These are phyloP conservation scores for Escarpia spicata DNA, from an alignment of 2,888 invertebrate genomes.

Conservation along the genomic window DNA sequence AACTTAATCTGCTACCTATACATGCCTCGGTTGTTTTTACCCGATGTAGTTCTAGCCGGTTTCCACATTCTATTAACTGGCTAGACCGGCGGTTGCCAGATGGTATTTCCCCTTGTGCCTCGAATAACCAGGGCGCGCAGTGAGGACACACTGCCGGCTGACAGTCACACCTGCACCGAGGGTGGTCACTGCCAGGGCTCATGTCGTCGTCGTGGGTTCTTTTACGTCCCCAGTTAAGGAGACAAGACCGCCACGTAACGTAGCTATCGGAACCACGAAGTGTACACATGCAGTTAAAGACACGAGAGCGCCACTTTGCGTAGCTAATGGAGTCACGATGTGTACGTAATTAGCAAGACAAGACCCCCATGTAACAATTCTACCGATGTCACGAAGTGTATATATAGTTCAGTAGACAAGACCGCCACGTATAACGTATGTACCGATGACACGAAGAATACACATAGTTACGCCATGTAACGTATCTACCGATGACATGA, in stretches of 20 bases:
- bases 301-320: neutral
- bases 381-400: neutral
- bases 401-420: neutral
- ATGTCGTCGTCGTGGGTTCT: too few species aligned
- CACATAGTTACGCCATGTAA: neutral
- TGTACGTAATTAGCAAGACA: neutral
- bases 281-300: neutral
- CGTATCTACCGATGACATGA: neutral
- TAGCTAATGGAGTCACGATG: neutral
- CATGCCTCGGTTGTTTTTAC: neutral
- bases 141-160: neutral
- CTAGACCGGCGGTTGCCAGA: neutral
- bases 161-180: too few species aligned
- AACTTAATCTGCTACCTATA: neutral
- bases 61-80: conserved; percentile 11
- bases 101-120: neutral
- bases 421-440: neutral
- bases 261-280: neutral
- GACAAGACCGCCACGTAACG: neutral
- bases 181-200: too few species aligned
- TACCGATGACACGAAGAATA: neutral
- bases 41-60: neutral
- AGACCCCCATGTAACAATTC: neutral
- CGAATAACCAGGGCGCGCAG: neutral
- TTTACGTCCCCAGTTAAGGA: neutral